These are phyloP conservation scores for Chrysotoxum bicinctum DNA, from an alignment of 2,888 invertebrate genomes.

Conservation along the genomic window DNA sequence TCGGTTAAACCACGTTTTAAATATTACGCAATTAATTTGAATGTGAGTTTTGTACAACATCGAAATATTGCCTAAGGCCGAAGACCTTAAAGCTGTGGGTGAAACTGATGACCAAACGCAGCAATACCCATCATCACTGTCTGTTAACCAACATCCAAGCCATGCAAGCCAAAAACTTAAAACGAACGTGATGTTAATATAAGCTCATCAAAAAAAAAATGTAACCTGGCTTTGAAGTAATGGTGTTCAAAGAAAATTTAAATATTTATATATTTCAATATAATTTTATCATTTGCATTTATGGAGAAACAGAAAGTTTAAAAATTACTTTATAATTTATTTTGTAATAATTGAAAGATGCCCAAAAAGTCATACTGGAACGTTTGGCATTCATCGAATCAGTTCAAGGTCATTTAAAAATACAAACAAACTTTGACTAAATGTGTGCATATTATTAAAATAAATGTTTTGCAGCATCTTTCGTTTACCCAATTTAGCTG, in stretches of 20 bases:
- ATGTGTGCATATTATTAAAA: background rate
- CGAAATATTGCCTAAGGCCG: constrained; percentile 24
- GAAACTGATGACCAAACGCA: background rate
- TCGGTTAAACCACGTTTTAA: background rate
- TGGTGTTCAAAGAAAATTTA: background rate
- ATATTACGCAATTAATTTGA: background rate
- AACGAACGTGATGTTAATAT: constrained; percentile 32
- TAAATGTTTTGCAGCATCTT: background rate
- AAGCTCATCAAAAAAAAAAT: constrained; percentile 20
- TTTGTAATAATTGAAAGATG: constrained; percentile 7
- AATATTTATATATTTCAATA: background rate
- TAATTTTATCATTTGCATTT: background rate
- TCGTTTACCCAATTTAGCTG: background rate
- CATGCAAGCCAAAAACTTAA: background rate
- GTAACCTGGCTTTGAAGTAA: background rate
- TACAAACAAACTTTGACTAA: background rate
- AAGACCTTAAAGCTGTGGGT: constrained; percentile 27
- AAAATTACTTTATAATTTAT: background rate
- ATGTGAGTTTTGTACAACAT: background rate
- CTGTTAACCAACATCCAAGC: background rate
- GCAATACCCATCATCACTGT: background rate
- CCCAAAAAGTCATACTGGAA: constrained; percentile 18
- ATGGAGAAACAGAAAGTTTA: background rate
- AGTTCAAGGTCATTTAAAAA: constrained; percentile 33
- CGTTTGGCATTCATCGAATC: constrained; percentile 31